Percentiles rank a stretch among this genome's conserved stretches.
These are phyloP conservation scores for Empidonax traillii DNA, from an alignment of 2,113 vertebrate species.

Conservation along the genomic window DNA sequence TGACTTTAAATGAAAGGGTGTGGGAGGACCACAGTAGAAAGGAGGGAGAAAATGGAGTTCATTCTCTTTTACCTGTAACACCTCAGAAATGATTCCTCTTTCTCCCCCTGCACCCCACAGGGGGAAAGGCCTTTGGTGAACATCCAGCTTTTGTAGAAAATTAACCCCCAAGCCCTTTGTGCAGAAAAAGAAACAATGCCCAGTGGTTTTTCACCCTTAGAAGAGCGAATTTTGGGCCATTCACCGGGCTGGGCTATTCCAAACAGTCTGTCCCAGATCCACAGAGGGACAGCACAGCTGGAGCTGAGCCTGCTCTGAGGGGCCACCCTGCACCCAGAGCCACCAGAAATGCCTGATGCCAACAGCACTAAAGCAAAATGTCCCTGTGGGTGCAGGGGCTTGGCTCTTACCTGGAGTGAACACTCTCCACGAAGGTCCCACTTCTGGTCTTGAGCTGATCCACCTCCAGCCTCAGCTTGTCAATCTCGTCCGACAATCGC, in stretches of 20 bases:
- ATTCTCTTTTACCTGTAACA: not conserved
- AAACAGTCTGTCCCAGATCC: not conserved
- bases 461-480: constrained; percentile 91
- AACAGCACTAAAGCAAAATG: not conserved
- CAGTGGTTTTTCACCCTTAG: not conserved
- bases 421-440: constrained; percentile 83
- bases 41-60: not conserved
- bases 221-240: not conserved
- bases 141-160: not conserved
- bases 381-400: not conserved
- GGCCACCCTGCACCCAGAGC: not conserved
- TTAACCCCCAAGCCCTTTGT: not conserved
- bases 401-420: constrained; percentile 82
- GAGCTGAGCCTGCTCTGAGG: not conserved
- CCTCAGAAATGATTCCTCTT: not conserved
- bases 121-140: not conserved
- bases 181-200: not conserved
- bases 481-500: constrained; percentile 91
- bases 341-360: not conserved
- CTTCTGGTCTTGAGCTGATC: constrained; percentile 93
- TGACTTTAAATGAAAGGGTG: not conserved
- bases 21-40: not conserved
- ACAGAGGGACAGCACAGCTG: not conserved
- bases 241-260: not conserved
- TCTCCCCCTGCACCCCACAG: not conserved